Conservation (phyloP, 2,797 vertebrate genomes). For the Esox masquinongy region DNA sequence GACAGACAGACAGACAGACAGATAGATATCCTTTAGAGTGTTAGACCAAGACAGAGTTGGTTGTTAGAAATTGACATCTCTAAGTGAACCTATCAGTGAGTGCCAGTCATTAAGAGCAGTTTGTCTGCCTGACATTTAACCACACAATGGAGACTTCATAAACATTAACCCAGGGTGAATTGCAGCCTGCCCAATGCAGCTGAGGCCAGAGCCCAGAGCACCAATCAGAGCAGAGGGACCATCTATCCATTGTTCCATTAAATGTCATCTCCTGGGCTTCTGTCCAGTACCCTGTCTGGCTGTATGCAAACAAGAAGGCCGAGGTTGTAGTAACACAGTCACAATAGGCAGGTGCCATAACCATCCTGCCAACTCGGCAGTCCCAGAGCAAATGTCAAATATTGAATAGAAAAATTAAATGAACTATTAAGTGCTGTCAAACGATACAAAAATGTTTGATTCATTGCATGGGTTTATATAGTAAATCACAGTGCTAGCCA, state of each 20-base stretch:
- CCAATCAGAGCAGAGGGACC: constrained; percentile 4
- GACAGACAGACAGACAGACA: background rate
- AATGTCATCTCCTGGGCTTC: constrained; percentile 27
- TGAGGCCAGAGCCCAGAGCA: constrained; percentile 7
- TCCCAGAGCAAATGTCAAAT: background rate
- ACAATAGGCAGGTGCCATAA: constrained; percentile 1
- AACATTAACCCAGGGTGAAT: constrained; percentile 17
- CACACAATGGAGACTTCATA: constrained; percentile 23
- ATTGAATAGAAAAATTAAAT: background rate
- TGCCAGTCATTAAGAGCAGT: constrained; percentile 16
- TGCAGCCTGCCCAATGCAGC: constrained; percentile 20
- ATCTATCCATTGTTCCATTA: constrained; percentile 23
- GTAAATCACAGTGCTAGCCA: too few species aligned
- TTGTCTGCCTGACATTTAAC: constrained; percentile 38
- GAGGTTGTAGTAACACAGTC: constrained; percentile 16
- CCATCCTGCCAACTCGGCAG: too few species aligned
- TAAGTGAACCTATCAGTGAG: background rate
- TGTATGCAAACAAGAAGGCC: background rate
- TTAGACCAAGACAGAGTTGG: background rate
- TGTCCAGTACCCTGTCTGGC: constrained; percentile 10
- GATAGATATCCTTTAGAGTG: background rate
- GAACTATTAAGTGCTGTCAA: background rate
- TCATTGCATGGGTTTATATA: too few species aligned
- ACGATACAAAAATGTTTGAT: too few species aligned
- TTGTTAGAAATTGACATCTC: background rate